Percentiles rank a stretch among this genome's conserved stretches.
These are phyloP conservation scores for Craniophora ligustri DNA, from an alignment of 2,888 invertebrate genomes.

Conservation along the genomic window DNA sequence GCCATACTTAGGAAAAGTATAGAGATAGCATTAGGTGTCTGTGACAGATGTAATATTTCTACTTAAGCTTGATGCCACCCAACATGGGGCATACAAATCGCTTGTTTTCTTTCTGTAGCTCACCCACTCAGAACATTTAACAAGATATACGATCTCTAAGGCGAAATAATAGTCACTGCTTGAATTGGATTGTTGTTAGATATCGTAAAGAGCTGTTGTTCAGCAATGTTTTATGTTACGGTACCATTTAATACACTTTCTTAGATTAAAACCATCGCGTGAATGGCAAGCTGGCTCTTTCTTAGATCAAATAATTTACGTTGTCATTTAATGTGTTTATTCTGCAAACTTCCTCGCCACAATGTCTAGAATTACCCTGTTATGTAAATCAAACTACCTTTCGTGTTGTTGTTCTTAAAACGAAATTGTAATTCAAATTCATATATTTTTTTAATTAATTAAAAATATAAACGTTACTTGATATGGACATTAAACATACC, in stretches of 20 bases:
- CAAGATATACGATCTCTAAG: conserved; percentile 11
- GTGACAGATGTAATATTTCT: conserved; percentile 11
- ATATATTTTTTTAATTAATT: too few relatives aligned
- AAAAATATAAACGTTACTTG: too few relatives aligned
- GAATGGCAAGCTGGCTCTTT: neutral
- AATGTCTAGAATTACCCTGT: too few relatives aligned
- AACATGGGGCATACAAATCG: conserved; percentile 18
- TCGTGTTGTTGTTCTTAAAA: too few relatives aligned
- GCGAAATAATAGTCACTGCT: conserved; percentile 18
- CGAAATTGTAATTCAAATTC: too few relatives aligned
- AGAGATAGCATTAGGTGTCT: neutral
- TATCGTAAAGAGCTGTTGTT: conserved; percentile 15
- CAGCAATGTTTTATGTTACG: neutral
- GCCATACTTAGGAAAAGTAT: neutral
- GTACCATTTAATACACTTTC: too few relatives aligned
- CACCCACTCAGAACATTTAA: conserved; percentile 9
- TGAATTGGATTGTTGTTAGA: conserved; percentile 6
- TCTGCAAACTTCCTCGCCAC: neutral
- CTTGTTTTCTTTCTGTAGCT: conserved; percentile 23
- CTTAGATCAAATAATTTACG: neutral
- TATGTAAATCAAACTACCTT: too few relatives aligned
- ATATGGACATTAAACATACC: too few relatives aligned
- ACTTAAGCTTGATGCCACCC: conserved; percentile 5
- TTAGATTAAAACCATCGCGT: too few relatives aligned
- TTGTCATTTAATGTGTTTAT: neutral